Base-by-base conservation (phyloP, 1,140 invertebrate genomes). In the Drosophila truncata region DNA sequence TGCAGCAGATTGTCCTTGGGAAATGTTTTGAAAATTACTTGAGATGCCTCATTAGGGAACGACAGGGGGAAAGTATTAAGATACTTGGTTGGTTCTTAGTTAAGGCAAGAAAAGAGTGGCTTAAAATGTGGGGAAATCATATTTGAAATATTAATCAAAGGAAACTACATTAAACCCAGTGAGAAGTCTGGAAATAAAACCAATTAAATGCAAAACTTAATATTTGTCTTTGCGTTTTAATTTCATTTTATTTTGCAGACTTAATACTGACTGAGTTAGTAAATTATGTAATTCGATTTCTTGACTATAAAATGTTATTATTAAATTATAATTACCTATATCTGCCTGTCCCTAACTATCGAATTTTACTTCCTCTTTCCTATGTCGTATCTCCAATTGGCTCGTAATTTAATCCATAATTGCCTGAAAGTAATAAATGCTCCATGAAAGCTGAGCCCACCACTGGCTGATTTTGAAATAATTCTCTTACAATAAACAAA, bases 401-500 rank as follows among this genome's bases (percentile, higher is more conserved):
- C 14, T 37, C 31, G 33, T 37, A 37, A 55, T 37, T 55, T 23
- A 54, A 54, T 35, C 33, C 18, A 37, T 54, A 37, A 54, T 54
- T 54, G 52, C 14, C 52, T 37, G 20, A 55, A 55, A 37, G 35
- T 55, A 55, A 55, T 69, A 47, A 69, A 71, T 69, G 58, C 25
- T 31, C 9, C 64, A 47, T 69, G 52, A 71, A 44, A 42, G 18
- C 69, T 29, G 20, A 25, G 49, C 29, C 37, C 63, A 64, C 59
- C 76, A 52, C 81, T 80, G 79, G 63, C 65, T 67, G 66, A 85
- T 78, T 69, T 72, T n/a, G 35, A 49, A 77, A 65, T 59, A 84
- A 87, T 78, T 80, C 54, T 49, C 61, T 64, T 73, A 59, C 39
- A 58, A 70, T 55, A 77, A 87, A 74, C 78, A 77, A 80, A 86